These are phyloP conservation scores for Monomorium pharaonis DNA, from an alignment of 1,140 invertebrate species.

Conservation along the genomic window DNA sequence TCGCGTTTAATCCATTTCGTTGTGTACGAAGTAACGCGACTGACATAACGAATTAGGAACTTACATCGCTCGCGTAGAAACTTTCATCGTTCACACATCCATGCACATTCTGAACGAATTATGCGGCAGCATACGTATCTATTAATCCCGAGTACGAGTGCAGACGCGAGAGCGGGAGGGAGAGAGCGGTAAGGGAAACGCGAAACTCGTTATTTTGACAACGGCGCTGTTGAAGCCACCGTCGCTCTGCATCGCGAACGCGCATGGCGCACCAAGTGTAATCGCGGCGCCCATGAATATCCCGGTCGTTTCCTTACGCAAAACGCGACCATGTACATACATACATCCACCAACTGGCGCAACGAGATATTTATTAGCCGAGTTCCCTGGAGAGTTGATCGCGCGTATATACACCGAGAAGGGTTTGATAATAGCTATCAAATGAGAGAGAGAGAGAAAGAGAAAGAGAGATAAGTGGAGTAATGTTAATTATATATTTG, in stretches of 20 bases:
- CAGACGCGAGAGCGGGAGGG: too few relatives aligned
- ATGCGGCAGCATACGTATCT: not conserved
- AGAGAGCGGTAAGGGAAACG: too few relatives aligned
- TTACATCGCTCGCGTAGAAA: not conserved
- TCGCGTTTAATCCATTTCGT: slow-evolving; percentile 8
- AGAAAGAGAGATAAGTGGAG: too few relatives aligned
- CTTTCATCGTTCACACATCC: not conserved
- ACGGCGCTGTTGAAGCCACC: not conserved
- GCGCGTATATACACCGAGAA: not conserved
- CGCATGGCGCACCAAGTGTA: slow-evolving; percentile 27
- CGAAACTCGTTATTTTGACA: slow-evolving; percentile 38
- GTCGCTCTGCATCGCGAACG: not conserved
- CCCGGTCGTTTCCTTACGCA: not conserved
- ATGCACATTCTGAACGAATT: not conserved
- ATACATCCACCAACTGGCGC: too few relatives aligned
- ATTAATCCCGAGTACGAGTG: not conserved
- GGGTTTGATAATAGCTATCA: too few relatives aligned
- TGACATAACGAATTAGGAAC: not conserved
- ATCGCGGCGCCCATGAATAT: slow-evolving; percentile 19
- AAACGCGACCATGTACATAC: not conserved
- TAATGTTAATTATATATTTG: too few relatives aligned
- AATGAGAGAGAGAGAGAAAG: too few relatives aligned
- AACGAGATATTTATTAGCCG: slow-evolving; percentile 44
- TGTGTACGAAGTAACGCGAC: not conserved
- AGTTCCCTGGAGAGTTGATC: not conserved